These are phyloP conservation scores for Aix galericulata DNA, from an alignment of 2,113 vertebrate species.

Conservation along the genomic window DNA sequence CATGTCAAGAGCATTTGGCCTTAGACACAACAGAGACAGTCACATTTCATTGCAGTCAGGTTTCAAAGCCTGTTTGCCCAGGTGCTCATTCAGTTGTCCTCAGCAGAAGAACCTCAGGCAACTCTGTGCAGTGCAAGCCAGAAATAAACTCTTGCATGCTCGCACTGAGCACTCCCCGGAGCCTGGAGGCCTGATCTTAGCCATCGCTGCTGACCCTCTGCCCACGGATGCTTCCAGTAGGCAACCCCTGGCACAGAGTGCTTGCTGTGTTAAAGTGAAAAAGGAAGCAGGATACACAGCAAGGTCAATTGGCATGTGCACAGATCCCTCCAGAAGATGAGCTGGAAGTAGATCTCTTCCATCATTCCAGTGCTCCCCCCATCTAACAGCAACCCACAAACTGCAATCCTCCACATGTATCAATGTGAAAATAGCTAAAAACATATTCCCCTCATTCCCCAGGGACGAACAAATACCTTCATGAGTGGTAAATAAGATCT, in stretches of 20 bases:
- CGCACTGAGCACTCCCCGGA: fast-evolving
- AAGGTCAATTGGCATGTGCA: neutral
- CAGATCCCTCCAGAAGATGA: neutral
- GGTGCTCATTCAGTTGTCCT: neutral
- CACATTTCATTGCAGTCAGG: slow-evolving; percentile 37
- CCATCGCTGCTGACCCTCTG: neutral
- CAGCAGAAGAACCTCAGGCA: neutral
- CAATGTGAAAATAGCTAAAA: slow-evolving; percentile 31
- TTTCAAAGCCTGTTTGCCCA: slow-evolving; percentile 45
- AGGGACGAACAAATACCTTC: slow-evolving; percentile 21
- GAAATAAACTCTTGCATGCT: neutral
- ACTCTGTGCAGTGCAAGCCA: neutral
- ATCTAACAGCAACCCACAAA: neutral
- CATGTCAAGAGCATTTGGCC: slow-evolving; percentile 58
- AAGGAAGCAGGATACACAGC: fast-evolving
- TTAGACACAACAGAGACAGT: slow-evolving; percentile 10
- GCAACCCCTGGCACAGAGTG: neutral
- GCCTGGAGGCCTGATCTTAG: neutral
- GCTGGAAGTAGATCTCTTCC: neutral
- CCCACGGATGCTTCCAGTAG: neutral
- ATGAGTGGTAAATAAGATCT: neutral
- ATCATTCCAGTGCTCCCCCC: neutral
- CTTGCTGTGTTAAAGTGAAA: neutral
- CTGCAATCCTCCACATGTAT: slow-evolving; percentile 12
- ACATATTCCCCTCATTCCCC: neutral